These are phyloP conservation scores for Porites lobata DNA, from an alignment of 92 coral and sea anemone genomes.

Conservation along the genomic window DNA sequence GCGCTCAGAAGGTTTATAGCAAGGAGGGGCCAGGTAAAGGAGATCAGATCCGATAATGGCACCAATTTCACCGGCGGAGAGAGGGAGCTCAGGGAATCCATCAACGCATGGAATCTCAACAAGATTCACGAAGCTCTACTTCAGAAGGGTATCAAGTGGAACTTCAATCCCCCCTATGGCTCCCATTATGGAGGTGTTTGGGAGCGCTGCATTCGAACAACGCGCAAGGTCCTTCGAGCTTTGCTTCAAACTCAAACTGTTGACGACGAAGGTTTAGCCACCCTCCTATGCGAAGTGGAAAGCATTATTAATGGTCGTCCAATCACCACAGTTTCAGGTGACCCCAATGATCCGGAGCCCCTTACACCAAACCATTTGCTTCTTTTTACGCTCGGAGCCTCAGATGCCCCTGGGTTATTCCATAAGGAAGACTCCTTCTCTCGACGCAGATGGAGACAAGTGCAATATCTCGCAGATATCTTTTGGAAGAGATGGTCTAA, in stretches of 20 bases:
- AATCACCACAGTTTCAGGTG: slow-evolving; percentile 43
- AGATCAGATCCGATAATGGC: slow-evolving; percentile 16
- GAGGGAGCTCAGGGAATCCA: slow-evolving; percentile 22
- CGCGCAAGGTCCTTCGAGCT: not conserved
- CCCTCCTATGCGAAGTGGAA: slow-evolving; percentile 50
- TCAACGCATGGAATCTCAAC: slow-evolving; percentile 21
- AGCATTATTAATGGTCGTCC: slow-evolving; percentile 31
- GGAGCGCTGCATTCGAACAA: slow-evolving; percentile 14
- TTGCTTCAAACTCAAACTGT: slow-evolving; percentile 5
- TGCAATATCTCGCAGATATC: too few relatives aligned
- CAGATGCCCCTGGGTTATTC: slow-evolving; percentile 58
- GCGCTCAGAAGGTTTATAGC: slow-evolving; percentile 32
- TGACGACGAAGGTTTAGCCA: slow-evolving; percentile 47
- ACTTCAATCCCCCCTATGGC: slow-evolving; percentile 19
- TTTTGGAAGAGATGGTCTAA: too few relatives aligned
- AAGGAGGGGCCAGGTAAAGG: slow-evolving; percentile 9
- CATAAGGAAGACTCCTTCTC: slow-evolving; percentile 30
- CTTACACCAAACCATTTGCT: slow-evolving; percentile 47
- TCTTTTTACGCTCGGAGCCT: slow-evolving; percentile 32
- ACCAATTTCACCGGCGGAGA: slow-evolving; percentile 35
- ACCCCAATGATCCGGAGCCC: slow-evolving; percentile 48
- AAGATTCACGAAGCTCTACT: not conserved
- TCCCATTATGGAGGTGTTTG: not conserved
- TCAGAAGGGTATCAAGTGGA: not conserved
- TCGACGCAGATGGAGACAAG: slow-evolving; percentile 5